These are phyloP conservation scores for Manduca sexta DNA, from an alignment of 1,140 invertebrate genomes.

Conservation along the genomic window DNA sequence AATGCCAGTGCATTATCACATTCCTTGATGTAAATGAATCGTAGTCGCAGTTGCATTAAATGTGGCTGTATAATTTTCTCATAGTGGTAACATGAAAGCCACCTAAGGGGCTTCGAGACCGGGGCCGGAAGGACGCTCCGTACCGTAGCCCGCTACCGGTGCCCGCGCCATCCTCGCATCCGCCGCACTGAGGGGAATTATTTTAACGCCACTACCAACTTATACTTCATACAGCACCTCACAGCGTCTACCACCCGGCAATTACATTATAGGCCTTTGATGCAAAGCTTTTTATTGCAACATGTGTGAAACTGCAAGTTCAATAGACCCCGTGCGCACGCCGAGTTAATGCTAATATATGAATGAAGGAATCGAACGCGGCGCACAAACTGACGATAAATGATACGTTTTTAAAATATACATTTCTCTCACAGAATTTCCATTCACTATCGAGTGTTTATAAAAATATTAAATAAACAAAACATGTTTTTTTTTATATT, in stretches of 20 bases:
- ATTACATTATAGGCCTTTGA: constrained; percentile 32
- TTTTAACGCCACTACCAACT: constrained; percentile 28
- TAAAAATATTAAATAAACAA: too few relatives aligned
- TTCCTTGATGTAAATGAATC: neutral
- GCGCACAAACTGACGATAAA: neutral
- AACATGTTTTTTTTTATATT: too few relatives aligned
- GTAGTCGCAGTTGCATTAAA: constrained; percentile 8
- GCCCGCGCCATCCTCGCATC: constrained; percentile 24
- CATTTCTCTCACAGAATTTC: too few relatives aligned
- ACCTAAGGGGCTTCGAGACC: constrained; percentile 21
- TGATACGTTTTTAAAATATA: too few relatives aligned
- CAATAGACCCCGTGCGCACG: constrained; percentile 13
- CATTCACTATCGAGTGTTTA: too few relatives aligned
- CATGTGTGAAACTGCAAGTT: constrained; percentile 7
- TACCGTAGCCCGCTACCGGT: constrained; percentile 24
- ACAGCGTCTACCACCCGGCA: constrained; percentile 17
- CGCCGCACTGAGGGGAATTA: constrained; percentile 25
- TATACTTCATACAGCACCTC: neutral
- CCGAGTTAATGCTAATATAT: constrained; percentile 2
- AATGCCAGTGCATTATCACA: too few relatives aligned
- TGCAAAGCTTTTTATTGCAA: constrained; percentile 17
- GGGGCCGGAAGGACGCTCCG: constrained; percentile 32
- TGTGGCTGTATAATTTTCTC: constrained; percentile 17
- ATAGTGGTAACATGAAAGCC: constrained; percentile 20
- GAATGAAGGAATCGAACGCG: constrained; percentile 5